These are phyloP conservation scores for Euplagia quadripunctaria DNA, from an alignment of 2,888 invertebrate species.

Conservation along the genomic window DNA sequence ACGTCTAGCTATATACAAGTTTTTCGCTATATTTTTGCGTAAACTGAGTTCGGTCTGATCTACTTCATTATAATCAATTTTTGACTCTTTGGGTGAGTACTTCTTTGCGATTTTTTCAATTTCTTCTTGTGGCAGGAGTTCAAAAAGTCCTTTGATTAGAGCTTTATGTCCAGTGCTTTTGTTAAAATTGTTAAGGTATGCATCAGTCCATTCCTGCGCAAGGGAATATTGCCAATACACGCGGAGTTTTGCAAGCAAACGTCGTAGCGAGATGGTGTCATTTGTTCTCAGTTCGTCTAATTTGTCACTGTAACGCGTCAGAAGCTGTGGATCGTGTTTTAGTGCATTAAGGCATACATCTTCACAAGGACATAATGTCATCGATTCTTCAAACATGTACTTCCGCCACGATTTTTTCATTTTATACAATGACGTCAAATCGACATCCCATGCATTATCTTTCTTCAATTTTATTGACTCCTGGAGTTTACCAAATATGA, in stretches of 20 bases:
- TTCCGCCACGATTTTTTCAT: constrained; percentile 69
- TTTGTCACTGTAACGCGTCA: constrained; percentile 54
- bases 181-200: constrained; percentile 56
- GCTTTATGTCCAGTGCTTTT: constrained; percentile 59
- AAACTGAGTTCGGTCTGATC: constrained; percentile 60
- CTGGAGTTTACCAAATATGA: constrained; percentile 58
- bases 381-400: constrained; percentile 69
- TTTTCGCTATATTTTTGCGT: constrained; percentile 69
- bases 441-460: constrained; percentile 51
- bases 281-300: constrained; percentile 56
- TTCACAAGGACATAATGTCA: constrained; percentile 59
- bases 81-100: constrained; percentile 62
- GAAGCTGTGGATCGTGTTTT: constrained; percentile 70
- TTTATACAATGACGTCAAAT: constrained; percentile 61
- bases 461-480: constrained; percentile 59
- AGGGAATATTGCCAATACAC: constrained; percentile 70
- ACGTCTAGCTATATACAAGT: constrained; percentile 69
- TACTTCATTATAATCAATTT: constrained; percentile 68
- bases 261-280: constrained; percentile 53
- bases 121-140: constrained; percentile 59
- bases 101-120: constrained; percentile 58
- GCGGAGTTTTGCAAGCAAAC: constrained; percentile 66
- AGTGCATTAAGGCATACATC: constrained; percentile 69
- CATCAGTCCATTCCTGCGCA: constrained; percentile 56
- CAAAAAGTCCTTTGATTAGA: constrained; percentile 60